Evolutionary conservation across 2,888 invertebrate genomes (phyloP), one percentile per base, ranked within the genome.

Genomic region (Terebella lapidaria): DNA sequence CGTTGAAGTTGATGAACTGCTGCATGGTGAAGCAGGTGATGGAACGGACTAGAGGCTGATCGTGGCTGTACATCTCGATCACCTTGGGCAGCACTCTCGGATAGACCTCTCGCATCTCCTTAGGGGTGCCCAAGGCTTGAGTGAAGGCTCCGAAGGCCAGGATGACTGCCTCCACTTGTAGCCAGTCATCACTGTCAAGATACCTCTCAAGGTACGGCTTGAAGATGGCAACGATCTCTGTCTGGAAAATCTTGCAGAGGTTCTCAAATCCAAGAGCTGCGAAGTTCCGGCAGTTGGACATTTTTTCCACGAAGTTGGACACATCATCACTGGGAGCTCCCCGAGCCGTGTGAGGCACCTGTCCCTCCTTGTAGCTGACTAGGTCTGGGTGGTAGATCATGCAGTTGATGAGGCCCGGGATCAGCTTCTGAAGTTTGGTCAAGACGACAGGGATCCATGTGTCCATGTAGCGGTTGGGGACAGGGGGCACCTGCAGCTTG

Each of bases 21-120:
- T 63, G 67, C 59, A 63, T 59, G 1, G 60, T 45, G 30, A 67
- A 67, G 49, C 67, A 67, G 20, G 65, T 57, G 27, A 65, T 65
- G 29, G 67, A 30, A 10, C 67, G 56, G 5, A 67, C 58, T 2
- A 67, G 59, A 3, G 67, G 63, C 30, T 63, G 45, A 4, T 42
- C 51, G 45, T 64, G 58, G 18, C 58, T 45, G 45, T 60, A 63
- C 10, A 27, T 24, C 54, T 64, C 62, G 2, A 66, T 25, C 18
- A 66, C 35, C 27, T 47, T 35, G n/a, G 57, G 29, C 4, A 65
- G 42, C 0, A 66, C 5, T 2, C 54, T 35, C 2, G 57, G 53
- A 29, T 62, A 63, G 25, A 58, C 22, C 22, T 63, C 61, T 22
- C 55, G 47, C 55, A 66, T 52, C 2, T 65, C 60, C 1, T 52